Percentiles rank a stretch among this genome's conserved stretches.
phyloP scores from a whole-genome alignment of 2,797 vertebrate genomes.

The Etheostoma nigrum region DNA sequence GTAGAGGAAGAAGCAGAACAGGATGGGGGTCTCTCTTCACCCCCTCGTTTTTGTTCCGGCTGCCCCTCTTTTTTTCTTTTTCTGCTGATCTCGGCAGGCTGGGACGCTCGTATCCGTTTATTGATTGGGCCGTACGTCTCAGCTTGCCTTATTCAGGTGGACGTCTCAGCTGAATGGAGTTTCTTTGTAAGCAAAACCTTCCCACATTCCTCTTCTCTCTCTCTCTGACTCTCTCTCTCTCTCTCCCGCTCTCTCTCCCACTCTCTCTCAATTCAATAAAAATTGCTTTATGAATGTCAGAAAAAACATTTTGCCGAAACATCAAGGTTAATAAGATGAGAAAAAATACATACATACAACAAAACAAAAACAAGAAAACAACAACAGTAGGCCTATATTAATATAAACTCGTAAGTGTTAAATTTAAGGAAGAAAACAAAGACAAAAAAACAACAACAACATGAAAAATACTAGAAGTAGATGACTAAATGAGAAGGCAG shows the following conservation, averaged over 20 bases:
- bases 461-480: too few relatives aligned
- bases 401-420: too few relatives aligned
- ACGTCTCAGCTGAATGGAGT: constrained; percentile 58
- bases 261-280: too few relatives aligned
- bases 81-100: constrained; percentile 64
- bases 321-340: too few relatives aligned
- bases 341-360: too few relatives aligned
- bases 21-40: constrained; percentile 42
- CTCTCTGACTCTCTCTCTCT: not conserved
- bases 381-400: too few relatives aligned
- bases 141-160: constrained; percentile 63
- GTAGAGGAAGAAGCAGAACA: constrained; percentile 16
- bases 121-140: constrained; percentile 62
- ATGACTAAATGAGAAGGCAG: too few relatives aligned
- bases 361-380: too few relatives aligned
- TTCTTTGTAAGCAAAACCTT: constrained; percentile 61
- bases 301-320: too few relatives aligned
- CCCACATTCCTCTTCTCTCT: constrained; percentile 18
- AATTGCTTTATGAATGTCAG: too few relatives aligned
- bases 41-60: not conserved
- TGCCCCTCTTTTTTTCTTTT: constrained; percentile 25
- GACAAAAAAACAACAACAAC: too few relatives aligned
- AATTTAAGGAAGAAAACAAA: too few relatives aligned
- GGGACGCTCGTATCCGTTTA: constrained; percentile 54
- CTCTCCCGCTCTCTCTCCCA: not conserved